A percentile compares a stretch with the other conserved stretches of the same genome.
These are phyloP conservation scores for Taeniopygia guttata DNA, from an alignment of 2,797 vertebrate species.

Conservation along the genomic window DNA sequence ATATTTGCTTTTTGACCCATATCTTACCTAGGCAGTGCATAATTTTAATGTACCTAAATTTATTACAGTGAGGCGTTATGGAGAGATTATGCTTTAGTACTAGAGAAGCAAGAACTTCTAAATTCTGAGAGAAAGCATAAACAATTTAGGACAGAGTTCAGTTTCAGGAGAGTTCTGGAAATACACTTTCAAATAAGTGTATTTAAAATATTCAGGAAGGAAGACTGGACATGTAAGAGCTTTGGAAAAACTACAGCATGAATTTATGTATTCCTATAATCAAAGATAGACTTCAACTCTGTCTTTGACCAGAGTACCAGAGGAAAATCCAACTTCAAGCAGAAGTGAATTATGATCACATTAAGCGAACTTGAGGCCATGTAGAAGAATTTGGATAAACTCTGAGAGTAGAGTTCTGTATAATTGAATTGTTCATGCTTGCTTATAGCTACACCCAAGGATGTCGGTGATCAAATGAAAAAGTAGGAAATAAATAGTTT, in stretches of 20 bases:
- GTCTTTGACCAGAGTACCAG: background rate
- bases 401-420: background rate
- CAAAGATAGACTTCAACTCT: background rate
- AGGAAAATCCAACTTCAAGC: background rate
- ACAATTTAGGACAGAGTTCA: background rate
- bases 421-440: background rate
- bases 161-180: background rate
- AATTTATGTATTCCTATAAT: background rate
- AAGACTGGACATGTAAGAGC: background rate
- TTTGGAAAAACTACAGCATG: background rate
- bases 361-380: background rate
- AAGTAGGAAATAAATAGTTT: background rate
- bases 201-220: background rate
- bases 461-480: background rate
- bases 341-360: background rate
- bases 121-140: background rate
- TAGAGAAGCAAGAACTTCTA: background rate
- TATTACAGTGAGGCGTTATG: background rate
- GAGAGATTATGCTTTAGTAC: background rate
- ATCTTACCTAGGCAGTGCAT: background rate
- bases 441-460: background rate
- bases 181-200: background rate
- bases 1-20: background rate
- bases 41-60: background rate
- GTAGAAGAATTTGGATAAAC: background rate